phyloP scores from a whole-genome alignment of 2,113 vertebrate genomes.

The Myiozetetes cayanensis region DNA sequence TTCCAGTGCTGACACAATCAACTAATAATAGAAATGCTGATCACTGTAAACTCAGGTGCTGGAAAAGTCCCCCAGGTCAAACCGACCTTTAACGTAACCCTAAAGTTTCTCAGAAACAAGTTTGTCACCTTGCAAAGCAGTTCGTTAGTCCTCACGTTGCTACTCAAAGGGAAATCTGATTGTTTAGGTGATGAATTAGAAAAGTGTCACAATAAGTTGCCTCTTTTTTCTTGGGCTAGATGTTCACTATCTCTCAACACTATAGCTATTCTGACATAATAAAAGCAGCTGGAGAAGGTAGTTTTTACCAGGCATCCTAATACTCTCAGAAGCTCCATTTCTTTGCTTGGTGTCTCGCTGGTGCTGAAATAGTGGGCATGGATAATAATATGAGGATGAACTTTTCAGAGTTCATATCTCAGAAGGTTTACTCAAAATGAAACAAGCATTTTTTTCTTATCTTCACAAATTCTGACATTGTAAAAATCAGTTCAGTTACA shows the following conservation, averaged over 20 bases:
- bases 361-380: background rate
- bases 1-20: background rate
- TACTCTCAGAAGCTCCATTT: background rate
- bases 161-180: background rate
- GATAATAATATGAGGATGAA: background rate
- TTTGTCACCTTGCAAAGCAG: background rate
- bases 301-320: background rate
- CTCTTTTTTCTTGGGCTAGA: background rate
- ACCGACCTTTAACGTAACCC: background rate
- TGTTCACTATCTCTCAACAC: background rate
- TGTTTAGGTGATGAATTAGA: background rate
- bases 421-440: background rate
- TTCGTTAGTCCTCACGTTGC: background rate
- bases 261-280: background rate
- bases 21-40: slow-evolving; percentile 16
- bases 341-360: background rate
- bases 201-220: background rate
- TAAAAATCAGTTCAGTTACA: background rate
- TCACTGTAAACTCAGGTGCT: background rate
- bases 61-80: background rate
- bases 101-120: background rate
- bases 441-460: background rate
- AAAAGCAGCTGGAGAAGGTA: background rate
- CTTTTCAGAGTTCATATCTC: background rate
- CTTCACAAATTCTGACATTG: background rate